phyloP scores from a whole-genome alignment of 2,113 vertebrate species.

The Pimephales promelas region DNA sequence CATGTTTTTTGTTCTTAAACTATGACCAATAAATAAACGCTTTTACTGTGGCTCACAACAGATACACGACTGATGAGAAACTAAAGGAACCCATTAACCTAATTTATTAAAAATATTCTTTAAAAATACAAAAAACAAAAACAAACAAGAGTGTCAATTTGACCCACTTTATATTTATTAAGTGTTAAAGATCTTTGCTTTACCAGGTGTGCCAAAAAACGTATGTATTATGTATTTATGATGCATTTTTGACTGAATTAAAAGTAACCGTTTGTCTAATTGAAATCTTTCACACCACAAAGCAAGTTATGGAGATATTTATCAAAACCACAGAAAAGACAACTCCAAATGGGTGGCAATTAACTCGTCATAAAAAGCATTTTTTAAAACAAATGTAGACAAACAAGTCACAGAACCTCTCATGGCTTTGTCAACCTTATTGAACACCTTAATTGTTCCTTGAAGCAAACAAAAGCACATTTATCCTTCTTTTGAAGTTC shows the following conservation, averaged over 20 bases:
- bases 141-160: too few relatives aligned
- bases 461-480: conserved; percentile 1
- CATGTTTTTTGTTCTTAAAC: too few relatives aligned
- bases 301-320: conserved; percentile 2
- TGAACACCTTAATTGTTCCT: not conserved
- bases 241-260: not conserved
- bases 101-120: not conserved
- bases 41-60: too few relatives aligned
- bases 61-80: not conserved
- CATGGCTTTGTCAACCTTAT: not conserved
- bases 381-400: conserved; percentile 74
- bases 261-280: not conserved
- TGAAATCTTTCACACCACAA: too few relatives aligned
- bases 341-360: conserved; percentile 66
- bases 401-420: not conserved
- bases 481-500: not conserved
- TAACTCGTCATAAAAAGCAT: conserved; percentile 60
- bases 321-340: conserved; percentile 64
- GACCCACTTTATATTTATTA: not conserved
- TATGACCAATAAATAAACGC: too few relatives aligned
- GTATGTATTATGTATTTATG: not conserved
- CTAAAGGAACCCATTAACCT: not conserved
- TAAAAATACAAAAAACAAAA: too few relatives aligned
- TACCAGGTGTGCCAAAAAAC: not conserved
- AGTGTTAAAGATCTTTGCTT: not conserved